These are phyloP conservation scores for Microctonus brassicae DNA, from an alignment of 2,888 invertebrate species.

Conservation along the genomic window DNA sequence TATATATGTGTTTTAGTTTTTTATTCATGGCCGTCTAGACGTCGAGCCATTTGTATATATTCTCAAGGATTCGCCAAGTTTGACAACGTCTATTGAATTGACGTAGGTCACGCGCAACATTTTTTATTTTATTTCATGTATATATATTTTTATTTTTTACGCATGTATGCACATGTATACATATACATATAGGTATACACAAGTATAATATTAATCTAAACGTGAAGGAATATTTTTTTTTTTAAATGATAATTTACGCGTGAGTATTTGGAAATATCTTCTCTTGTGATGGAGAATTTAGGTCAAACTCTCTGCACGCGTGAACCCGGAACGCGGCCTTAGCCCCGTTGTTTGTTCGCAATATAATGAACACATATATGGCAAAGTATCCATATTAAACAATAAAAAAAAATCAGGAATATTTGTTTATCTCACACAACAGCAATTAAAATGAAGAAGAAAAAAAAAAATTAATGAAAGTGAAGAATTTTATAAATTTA, in stretches of 20 bases:
- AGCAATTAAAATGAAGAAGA: too few relatives aligned
- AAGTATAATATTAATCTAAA: too few relatives aligned
- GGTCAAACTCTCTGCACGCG: slow-evolving; percentile 28
- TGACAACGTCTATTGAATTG: slow-evolving; percentile 54
- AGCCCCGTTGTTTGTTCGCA: slow-evolving; percentile 41
- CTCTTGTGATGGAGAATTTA: slow-evolving; percentile 15
- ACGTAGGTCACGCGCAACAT: slow-evolving; percentile 47
- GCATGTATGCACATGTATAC: too few relatives aligned
- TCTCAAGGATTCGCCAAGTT: slow-evolving; percentile 56
- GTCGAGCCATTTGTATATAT: slow-evolving; percentile 26
- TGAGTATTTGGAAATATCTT: slow-evolving; percentile 21
- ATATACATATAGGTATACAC: too few relatives aligned
- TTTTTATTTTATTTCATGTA: neutral
- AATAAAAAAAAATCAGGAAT: too few relatives aligned
- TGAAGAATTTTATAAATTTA: too few relatives aligned
- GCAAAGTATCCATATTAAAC: slow-evolving; percentile 11
- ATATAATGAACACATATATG: slow-evolving; percentile 24
- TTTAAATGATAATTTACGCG: neutral
- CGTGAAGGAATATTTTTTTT: too few relatives aligned
- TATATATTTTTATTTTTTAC: neutral
- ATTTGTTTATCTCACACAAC: too few relatives aligned
- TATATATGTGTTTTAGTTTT: slow-evolving; percentile 4
- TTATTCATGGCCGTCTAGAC: slow-evolving; percentile 4
- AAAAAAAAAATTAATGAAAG: too few relatives aligned
- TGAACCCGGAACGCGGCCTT: slow-evolving; percentile 44